Conservation (phyloP, 53 echinoderm and acorn worm species). For the Actinopyga echinites region DNA sequence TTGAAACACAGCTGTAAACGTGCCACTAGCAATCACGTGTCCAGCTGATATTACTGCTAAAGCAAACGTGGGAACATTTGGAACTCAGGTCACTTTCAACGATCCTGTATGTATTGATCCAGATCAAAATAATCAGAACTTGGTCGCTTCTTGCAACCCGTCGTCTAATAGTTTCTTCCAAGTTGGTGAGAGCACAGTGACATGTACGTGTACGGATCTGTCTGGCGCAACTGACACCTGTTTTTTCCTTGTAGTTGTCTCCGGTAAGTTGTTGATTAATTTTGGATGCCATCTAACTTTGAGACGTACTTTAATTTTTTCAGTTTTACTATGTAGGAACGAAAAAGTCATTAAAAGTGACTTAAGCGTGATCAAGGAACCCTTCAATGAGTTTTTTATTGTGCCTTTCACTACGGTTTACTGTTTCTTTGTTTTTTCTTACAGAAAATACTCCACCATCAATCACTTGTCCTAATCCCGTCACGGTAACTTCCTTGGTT, state of each 20-base stretch:
- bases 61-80: neutral
- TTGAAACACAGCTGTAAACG: neutral
- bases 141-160: neutral
- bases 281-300: too few species aligned
- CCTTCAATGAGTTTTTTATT: too few species aligned
- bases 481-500: too few species aligned
- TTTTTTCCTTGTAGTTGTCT: constrained; percentile 44
- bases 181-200: neutral
- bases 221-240: constrained; percentile 45
- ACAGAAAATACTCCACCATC: too few species aligned
- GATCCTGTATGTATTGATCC: neutral
- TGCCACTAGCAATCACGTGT: neutral
- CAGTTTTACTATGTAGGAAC: too few species aligned
- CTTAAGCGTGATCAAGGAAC: too few species aligned
- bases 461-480: too few species aligned
- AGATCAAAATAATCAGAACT: neutral
- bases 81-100: neutral
- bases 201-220: constrained; percentile 39
- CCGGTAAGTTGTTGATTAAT: too few species aligned
- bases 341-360: too few species aligned
- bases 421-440: too few species aligned
- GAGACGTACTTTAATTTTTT: too few species aligned
- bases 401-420: too few species aligned
- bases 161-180: neutral
- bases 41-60: neutral